phyloP scores from a whole-genome alignment of 2,888 invertebrate genomes.

The Sycophila texana region DNA sequence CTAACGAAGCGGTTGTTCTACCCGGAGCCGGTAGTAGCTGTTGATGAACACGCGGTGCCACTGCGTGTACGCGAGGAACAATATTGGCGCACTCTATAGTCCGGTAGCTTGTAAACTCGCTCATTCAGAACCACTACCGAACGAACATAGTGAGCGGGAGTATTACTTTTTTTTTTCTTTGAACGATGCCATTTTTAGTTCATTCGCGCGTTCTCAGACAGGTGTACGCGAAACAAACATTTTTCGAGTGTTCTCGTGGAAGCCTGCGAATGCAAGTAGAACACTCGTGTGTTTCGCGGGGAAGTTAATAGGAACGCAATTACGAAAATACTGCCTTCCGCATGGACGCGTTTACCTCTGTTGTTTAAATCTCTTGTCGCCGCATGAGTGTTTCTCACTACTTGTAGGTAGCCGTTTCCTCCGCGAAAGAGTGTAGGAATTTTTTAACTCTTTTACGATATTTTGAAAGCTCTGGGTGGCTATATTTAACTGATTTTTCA shows the following conservation, averaged over 20 bases:
- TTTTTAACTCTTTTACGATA: too few species aligned
- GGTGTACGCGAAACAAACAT: constrained; percentile 24
- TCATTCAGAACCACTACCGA: too few species aligned
- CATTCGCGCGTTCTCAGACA: constrained; percentile 1
- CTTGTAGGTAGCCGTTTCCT: neutral
- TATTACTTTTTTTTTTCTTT: neutral
- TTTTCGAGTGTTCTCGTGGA: constrained; percentile 19
- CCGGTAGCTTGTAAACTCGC: too few species aligned
- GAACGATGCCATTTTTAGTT: constrained; percentile 5
- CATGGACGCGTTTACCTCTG: constrained; percentile 21
- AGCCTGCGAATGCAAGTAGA: constrained; percentile 37
- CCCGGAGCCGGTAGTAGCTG: too few species aligned
- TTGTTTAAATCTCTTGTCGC: constrained; percentile 36
- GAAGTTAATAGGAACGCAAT: constrained; percentile 36
- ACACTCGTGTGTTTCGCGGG: constrained; percentile 32
- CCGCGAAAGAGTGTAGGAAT: too few species aligned
- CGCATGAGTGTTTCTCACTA: constrained; percentile 5
- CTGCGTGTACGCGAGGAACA: too few species aligned
- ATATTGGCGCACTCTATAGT: too few species aligned
- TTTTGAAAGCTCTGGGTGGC: too few species aligned
- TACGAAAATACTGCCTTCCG: constrained; percentile 40
- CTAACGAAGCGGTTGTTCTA: too few species aligned
- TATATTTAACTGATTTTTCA: too few species aligned
- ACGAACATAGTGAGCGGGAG: too few species aligned
- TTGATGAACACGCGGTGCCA: too few species aligned